Conservation (phyloP, 1,140 invertebrate genomes). For the Papilio aristodemus region DNA sequence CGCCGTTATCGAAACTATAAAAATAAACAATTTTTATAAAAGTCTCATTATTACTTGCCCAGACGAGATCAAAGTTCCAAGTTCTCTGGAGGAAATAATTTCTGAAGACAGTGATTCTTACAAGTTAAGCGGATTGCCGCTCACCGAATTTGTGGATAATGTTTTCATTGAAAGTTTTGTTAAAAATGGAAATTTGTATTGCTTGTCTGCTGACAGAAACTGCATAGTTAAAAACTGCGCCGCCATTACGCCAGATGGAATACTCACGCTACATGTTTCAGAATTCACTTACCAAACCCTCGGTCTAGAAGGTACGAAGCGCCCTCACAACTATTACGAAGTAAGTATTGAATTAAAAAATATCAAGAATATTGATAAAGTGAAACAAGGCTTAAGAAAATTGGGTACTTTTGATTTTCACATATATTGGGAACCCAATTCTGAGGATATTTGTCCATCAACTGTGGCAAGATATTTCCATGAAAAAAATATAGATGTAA, state of each 20-base stretch:
- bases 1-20: slow-evolving; percentile 40
- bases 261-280: slow-evolving; percentile 59
- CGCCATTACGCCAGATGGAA: slow-evolving; percentile 62
- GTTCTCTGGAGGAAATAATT: slow-evolving; percentile 52
- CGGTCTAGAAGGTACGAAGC: slow-evolving; percentile 62
- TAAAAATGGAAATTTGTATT: slow-evolving; percentile 58
- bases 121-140: slow-evolving; percentile 51
- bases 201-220: slow-evolving; percentile 55
- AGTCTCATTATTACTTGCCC: slow-evolving; percentile 66
- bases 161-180: slow-evolving; percentile 66
- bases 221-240: slow-evolving; percentile 65
- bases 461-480: slow-evolving; percentile 71
- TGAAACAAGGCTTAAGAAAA: slow-evolving; percentile 49
- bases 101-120: slow-evolving; percentile 67
- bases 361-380: slow-evolving; percentile 47
- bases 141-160: slow-evolving; percentile 57
- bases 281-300: slow-evolving; percentile 61
- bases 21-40: slow-evolving; percentile 64
- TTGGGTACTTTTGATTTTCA: slow-evolving; percentile 60
- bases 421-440: slow-evolving; percentile 61
- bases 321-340: slow-evolving; percentile 59
- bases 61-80: slow-evolving; percentile 57
- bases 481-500: slow-evolving; percentile 50
- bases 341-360: slow-evolving; percentile 56
- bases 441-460: slow-evolving; percentile 62